Evolutionary conservation across 2,797 vertebrate genomes (phyloP).

Genomic region (Borostomias antarcticus): DNA sequence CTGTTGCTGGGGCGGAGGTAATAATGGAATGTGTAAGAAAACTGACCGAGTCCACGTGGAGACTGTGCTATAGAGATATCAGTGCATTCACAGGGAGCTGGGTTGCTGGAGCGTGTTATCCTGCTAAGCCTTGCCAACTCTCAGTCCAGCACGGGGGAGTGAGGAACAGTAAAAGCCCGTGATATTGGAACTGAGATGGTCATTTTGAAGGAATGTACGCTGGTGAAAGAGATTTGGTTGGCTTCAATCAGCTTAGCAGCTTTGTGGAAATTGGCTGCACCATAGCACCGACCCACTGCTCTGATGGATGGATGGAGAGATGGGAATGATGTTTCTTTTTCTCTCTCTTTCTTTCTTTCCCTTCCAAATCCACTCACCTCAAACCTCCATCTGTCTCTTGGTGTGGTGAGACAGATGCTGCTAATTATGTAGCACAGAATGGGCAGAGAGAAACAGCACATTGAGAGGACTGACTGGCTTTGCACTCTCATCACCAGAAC

Average conservation of each 20-base stretch:
- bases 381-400: conserved; percentile 33
- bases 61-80: conserved; percentile 80
- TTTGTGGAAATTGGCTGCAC: conserved; percentile 84
- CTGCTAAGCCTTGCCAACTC: conserved; percentile 81
- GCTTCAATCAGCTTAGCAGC: conserved; percentile 86
- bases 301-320: conserved; percentile 77
- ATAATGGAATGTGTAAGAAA: conserved; percentile 66
- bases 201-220: conserved; percentile 86
- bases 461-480: neutral
- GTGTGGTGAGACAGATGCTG: conserved; percentile 45
- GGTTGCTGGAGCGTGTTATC: conserved; percentile 79
- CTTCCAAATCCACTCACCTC: conserved; percentile 45
- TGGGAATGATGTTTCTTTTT: conserved; percentile 57
- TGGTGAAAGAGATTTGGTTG: conserved; percentile 83
- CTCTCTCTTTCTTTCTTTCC: conserved; percentile 52
- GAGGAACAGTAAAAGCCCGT: conserved; percentile 81
- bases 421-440: conserved; percentile 47
- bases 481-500: too few species aligned
- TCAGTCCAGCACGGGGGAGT: conserved; percentile 79
- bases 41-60: conserved; percentile 62
- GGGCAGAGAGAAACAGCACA: conserved; percentile 19
- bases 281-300: conserved; percentile 62
- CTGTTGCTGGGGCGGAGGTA: too few species aligned
- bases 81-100: conserved; percentile 72
- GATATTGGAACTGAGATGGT: conserved; percentile 87